Conservation (phyloP, 2,113 vertebrate species). For the Azemiops feae region DNA sequence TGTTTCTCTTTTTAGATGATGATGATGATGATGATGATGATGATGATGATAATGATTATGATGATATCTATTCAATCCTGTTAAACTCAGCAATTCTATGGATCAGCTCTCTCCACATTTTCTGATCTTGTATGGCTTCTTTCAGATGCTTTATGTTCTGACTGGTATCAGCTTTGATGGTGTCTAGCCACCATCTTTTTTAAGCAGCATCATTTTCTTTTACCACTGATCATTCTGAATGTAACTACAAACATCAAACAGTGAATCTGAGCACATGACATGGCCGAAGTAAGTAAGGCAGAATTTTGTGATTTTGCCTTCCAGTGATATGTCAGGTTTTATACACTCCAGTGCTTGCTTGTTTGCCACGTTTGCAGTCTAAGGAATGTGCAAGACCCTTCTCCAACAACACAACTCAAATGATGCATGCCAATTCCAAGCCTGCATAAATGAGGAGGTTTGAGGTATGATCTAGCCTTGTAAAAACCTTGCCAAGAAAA, state of each 20-base stretch:
- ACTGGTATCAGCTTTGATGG: background rate
- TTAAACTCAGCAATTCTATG: background rate
- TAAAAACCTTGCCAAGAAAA: background rate
- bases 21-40: background rate
- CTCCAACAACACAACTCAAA: background rate
- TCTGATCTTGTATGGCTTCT: background rate
- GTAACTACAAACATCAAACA: background rate
- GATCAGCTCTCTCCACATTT: background rate
- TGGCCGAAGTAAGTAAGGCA: background rate
- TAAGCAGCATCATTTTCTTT: background rate
- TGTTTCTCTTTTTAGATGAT: background rate
- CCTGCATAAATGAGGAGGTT: background rate
- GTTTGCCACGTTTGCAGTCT: background rate
- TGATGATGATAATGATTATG: too few species aligned
- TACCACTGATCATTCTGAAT: background rate
- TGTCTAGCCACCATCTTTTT: background rate
- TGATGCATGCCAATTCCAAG: background rate
- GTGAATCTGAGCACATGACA: background rate
- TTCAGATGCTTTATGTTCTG: background rate
- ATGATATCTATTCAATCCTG: background rate
- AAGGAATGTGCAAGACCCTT: background rate
- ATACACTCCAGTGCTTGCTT: background rate
- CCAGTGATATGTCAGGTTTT: background rate
- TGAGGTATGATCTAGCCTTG: background rate
- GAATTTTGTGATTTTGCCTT: background rate